Evolutionary conservation across 2,888 invertebrate species (phyloP).

Genomic region (Terebella lapidaria): DNA sequence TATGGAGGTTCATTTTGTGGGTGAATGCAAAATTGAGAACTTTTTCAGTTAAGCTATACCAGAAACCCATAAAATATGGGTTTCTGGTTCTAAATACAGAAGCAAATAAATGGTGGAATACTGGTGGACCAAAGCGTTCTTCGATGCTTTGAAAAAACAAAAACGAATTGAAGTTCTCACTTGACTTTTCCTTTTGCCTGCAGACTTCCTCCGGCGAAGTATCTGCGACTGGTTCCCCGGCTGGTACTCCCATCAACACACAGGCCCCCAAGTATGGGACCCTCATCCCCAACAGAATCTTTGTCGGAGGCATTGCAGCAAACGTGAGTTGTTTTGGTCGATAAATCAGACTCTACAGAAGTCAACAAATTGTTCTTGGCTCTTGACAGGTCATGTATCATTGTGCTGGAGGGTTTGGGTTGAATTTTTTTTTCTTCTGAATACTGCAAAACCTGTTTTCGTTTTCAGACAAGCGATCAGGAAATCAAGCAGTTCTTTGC

Average conservation of each 20-base stretch:
- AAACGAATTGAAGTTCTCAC: too few relatives aligned
- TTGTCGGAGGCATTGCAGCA: slow-evolving; percentile 91
- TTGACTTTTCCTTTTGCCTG: too few relatives aligned
- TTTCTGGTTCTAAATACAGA: too few relatives aligned
- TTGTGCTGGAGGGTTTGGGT: too few relatives aligned
- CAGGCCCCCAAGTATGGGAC: slow-evolving; percentile 62
- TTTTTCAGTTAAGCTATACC: too few relatives aligned
- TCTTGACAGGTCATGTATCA: neutral
- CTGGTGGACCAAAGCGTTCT: too few relatives aligned
- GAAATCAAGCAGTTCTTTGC: slow-evolving; percentile 89
- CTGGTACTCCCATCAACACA: neutral
- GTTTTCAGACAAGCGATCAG: slow-evolving; percentile 72
- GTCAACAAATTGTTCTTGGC: neutral
- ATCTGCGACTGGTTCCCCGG: neutral
- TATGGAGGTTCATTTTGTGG: too few relatives aligned
- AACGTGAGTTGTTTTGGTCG: slow-evolving; percentile 54
- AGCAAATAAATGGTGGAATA: too few relatives aligned
- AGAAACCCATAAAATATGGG: too few relatives aligned
- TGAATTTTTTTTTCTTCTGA: neutral
- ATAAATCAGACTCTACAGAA: neutral
- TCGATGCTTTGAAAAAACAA: too few relatives aligned
- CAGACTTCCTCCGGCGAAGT: slow-evolving; percentile 3
- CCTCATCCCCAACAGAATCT: slow-evolving; percentile 87
- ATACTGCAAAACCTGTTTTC: neutral
- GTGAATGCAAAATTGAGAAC: too few relatives aligned